These are phyloP conservation scores for Daphoenositta chrysoptera DNA, from an alignment of 2,113 vertebrate genomes.

Conservation along the genomic window DNA sequence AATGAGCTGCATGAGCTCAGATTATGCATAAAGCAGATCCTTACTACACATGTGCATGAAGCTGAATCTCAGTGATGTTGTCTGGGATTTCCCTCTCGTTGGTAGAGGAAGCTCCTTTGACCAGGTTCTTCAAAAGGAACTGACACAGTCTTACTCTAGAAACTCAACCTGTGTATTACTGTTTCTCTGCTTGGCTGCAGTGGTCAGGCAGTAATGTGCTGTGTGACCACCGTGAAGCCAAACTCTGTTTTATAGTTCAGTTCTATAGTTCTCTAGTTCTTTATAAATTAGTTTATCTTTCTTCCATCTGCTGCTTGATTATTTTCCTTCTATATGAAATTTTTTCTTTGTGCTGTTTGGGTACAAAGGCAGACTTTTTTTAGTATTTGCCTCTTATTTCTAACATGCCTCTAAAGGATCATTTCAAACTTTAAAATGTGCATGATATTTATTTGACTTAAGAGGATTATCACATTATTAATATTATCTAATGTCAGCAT, in stretches of 20 bases:
- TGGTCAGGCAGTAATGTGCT: background rate
- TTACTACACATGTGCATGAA: background rate
- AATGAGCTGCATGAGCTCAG: background rate
- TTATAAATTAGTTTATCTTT: background rate
- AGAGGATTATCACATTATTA: background rate
- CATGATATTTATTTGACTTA: background rate
- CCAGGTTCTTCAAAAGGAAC: background rate
- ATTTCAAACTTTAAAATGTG: background rate
- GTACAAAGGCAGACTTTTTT: background rate
- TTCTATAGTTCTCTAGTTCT: background rate
- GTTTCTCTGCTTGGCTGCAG: background rate
- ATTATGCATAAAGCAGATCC: background rate
- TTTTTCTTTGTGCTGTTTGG: background rate
- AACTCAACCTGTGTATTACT: background rate
- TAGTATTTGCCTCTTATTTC: background rate
- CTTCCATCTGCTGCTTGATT: background rate
- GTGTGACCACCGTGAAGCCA: background rate
- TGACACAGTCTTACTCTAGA: background rate
- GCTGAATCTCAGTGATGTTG: background rate
- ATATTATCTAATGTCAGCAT: background rate
- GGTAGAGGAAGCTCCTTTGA: background rate
- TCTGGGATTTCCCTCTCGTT: background rate
- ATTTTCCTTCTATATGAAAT: background rate
- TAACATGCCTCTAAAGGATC: background rate
- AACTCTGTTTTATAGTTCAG: background rate